A percentile compares a stretch with the other conserved stretches of the same genome.
Evolutionary conservation across 92 coral and sea anemone species (phyloP).

Genomic region (Chrysogorgia sp.): DNA sequence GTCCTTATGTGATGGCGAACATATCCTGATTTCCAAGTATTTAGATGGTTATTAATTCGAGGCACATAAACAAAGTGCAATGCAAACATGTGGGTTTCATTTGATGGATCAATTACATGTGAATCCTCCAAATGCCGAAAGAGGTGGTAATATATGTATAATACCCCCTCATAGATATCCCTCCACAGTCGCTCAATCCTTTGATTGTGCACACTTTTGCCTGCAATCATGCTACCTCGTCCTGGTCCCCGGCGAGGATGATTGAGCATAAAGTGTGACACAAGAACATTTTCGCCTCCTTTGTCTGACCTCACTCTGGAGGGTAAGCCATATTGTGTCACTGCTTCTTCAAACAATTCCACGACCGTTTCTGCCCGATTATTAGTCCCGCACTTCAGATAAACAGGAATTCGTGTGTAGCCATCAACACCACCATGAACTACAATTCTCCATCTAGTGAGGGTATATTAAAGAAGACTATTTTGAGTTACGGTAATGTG

Average conservation of each 20-base stretch:
- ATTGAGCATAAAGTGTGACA: constrained; percentile 24
- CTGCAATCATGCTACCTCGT: too few relatives aligned
- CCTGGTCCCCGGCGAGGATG: too few relatives aligned
- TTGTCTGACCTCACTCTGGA: constrained; percentile 27
- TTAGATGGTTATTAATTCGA: constrained; percentile 49
- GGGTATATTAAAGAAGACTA: background rate
- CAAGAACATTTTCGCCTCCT: constrained; percentile 39
- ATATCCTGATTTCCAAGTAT: constrained; percentile 62
- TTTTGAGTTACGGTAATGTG: background rate
- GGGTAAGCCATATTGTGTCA: constrained; percentile 18
- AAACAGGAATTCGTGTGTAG: constrained; percentile 30
- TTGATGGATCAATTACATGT: constrained; percentile 18
- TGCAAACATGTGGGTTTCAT: constrained; percentile 29
- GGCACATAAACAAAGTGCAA: constrained; percentile 51
- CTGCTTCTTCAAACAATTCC: constrained; percentile 27
- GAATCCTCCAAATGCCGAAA: constrained; percentile 34
- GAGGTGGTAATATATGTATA: constrained; percentile 37
- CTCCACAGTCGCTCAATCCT: constrained; percentile 30
- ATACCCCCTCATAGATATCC: constrained; percentile 45
- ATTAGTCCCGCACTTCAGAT: constrained; percentile 20
- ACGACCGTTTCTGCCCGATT: constrained; percentile 25
- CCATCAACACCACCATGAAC: constrained; percentile 39
- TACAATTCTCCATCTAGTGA: constrained; percentile 28
- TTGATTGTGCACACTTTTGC: too few relatives aligned
- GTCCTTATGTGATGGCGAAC: constrained; percentile 66